Base-by-base conservation (phyloP, 2,888 invertebrate species). In the Melanostoma mellinum region DNA sequence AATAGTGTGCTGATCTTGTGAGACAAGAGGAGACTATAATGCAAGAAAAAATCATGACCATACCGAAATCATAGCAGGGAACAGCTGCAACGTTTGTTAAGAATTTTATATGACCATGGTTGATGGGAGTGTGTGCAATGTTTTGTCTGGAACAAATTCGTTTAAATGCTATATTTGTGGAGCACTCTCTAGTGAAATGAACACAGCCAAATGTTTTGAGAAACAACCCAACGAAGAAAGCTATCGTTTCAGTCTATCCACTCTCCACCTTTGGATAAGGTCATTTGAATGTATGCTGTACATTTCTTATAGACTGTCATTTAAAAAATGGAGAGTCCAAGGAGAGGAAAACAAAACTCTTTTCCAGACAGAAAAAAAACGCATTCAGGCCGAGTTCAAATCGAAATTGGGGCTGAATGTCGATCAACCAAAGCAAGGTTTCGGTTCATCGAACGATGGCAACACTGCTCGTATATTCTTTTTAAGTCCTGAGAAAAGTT, bases 381-480 rank as follows among this genome's bases (percentile, higher is more conserved):
- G 6, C 3, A 42, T 42, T 9, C 4, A 6, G 42, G 20, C 20
- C 20, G 20, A 20, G 0, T 20, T 20, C 20, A 20, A 20, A 20
- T 20, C 20, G 1, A 20, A 20, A 20, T 20, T 20, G 20, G 20
- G 20, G 20, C 20, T 20, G 20, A 20, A 20, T 20, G 1, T 20
- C 20, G 20, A 20, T 20, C 20, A 20, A 20, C 20, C 20, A 20
- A 1, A 20, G 20, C 63, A 5, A 20, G 20, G 20, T 20, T 20
- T 20, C 20, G 20, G 20, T 20, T 20, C 20, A 20, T 20, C 20
- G 20, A 73, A 63, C 46, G 33, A 63, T 44, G 46, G 73, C 3
- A 73, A 73, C 73, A 73, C 73, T 30, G 55, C 44, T 2, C 35
- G 61, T 2, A 61, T 9, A 36, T 61, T 72, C 44, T 72, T 72